These are phyloP conservation scores for Dicentrarchus labrax DNA, from an alignment of 2,113 vertebrate genomes.

Conservation along the genomic window DNA sequence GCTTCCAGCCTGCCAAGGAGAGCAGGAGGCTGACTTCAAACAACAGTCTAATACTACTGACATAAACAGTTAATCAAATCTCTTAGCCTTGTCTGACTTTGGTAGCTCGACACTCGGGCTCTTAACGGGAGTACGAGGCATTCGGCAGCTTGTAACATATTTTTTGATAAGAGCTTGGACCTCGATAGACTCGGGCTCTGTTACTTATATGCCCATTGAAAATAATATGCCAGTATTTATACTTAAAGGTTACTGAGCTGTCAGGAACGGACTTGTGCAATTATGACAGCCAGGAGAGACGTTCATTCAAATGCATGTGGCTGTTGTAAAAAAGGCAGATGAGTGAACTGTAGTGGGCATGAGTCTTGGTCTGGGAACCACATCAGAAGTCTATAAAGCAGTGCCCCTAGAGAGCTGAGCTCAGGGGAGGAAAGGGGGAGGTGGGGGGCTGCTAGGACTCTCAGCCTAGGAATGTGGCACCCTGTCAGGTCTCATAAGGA, in stretches of 20 bases:
- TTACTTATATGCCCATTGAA: constrained; percentile 9
- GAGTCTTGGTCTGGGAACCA: constrained; percentile 47
- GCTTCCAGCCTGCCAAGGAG: constrained; percentile 63
- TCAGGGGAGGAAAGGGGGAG: constrained; percentile 45
- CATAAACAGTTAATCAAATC: constrained; percentile 67
- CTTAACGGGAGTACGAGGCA: background rate
- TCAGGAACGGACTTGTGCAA: background rate
- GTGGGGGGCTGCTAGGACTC: constrained; percentile 68
- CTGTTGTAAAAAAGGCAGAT: constrained; percentile 28
- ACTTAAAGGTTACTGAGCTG: background rate
- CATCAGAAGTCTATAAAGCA: constrained; percentile 68
- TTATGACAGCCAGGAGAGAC: constrained; percentile 1
- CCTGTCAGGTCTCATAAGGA: constrained; percentile 81
- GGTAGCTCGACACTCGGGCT: constrained; percentile 29
- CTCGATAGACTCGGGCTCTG: background rate
- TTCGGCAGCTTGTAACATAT: background rate
- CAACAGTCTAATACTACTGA: constrained; percentile 67
- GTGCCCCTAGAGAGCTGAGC: constrained; percentile 48
- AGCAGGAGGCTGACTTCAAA: constrained; percentile 74
- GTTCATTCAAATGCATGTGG: background rate
- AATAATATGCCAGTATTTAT: background rate
- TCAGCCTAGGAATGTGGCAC: constrained; percentile 77
- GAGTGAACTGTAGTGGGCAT: constrained; percentile 28
- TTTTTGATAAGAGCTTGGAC: constrained; percentile 14
- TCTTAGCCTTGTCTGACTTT: constrained; percentile 8